Percentiles rank a stretch among this genome's conserved stretches.
Conservation (phyloP, 2,888 invertebrate genomes). For the Zonitis immaculata region DNA sequence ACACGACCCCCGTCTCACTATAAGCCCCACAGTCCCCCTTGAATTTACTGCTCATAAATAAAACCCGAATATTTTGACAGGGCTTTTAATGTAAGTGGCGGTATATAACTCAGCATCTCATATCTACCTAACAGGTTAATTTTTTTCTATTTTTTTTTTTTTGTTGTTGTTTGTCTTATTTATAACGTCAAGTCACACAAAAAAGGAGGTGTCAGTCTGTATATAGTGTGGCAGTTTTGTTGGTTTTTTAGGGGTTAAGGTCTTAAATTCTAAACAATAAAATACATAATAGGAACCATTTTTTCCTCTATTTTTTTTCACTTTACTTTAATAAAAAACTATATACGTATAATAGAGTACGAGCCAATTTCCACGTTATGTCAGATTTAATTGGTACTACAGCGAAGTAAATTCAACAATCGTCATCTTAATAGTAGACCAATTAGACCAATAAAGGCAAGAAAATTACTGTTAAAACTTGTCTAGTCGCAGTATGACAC, state of each 20-base stretch:
- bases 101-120: slow-evolving; percentile 17
- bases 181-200: slow-evolving; percentile 6
- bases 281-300: too few species aligned
- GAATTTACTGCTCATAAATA: slow-evolving; percentile 22
- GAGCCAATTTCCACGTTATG: background rate
- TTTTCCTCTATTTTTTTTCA: too few species aligned
- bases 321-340: too few species aligned
- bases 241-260: background rate
- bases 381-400: background rate
- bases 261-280: too few species aligned
- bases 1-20: too few species aligned
- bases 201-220: background rate
- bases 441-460: background rate
- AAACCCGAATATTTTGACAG: slow-evolving; percentile 22
- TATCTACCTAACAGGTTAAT: slow-evolving; percentile 17
- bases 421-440: background rate
- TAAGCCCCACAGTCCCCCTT: too few species aligned
- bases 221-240: background rate
- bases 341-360: too few species aligned
- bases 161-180: slow-evolving; percentile 19
- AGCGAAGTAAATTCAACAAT: background rate
- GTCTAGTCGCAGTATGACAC: background rate
- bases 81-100: slow-evolving; percentile 16
- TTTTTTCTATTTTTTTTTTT: too few species aligned
- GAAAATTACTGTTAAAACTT: background rate